phyloP scores from a whole-genome alignment of 2,797 vertebrate species.

The Hemibagrus guttatus region DNA sequence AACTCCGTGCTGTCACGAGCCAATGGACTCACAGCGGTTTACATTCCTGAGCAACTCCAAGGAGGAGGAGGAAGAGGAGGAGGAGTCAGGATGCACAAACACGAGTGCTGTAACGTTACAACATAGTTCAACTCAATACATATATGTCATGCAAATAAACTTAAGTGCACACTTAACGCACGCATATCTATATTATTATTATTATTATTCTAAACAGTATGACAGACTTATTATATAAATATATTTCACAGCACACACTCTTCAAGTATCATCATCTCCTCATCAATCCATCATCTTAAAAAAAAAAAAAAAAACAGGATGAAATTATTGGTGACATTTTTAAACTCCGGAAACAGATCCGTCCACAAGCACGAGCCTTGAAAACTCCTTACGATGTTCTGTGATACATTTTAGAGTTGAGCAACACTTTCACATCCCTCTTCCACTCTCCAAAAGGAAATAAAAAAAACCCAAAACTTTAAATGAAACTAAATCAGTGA shows the following conservation, averaged over 20 bases:
- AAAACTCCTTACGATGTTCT: neutral
- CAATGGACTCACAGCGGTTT: conserved; percentile 36
- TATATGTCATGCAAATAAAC: neutral
- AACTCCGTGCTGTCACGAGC: conserved; percentile 20
- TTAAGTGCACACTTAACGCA: neutral
- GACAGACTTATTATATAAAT: neutral
- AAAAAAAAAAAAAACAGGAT: neutral
- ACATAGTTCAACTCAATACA: neutral
- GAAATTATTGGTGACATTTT: neutral
- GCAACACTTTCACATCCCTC: conserved; percentile 32
- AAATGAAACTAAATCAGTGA: neutral
- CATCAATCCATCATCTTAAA: neutral
- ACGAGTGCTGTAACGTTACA: neutral
- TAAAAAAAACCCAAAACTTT: neutral
- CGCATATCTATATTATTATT: neutral
- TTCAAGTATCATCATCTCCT: neutral
- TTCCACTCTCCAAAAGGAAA: neutral
- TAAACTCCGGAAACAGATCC: neutral
- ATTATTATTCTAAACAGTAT: too few relatives aligned
- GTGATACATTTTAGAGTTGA: conserved; percentile 13
- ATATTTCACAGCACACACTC: neutral
- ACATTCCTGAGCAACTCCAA: conserved; percentile 35
- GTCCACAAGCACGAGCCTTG: neutral
- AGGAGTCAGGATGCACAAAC: conserved; percentile 16
- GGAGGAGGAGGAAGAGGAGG: neutral